Evolutionary conservation across 2,113 vertebrate species (phyloP), one percentile per base, ranked within the genome.

Genomic region (Perca flavescens): DNA sequence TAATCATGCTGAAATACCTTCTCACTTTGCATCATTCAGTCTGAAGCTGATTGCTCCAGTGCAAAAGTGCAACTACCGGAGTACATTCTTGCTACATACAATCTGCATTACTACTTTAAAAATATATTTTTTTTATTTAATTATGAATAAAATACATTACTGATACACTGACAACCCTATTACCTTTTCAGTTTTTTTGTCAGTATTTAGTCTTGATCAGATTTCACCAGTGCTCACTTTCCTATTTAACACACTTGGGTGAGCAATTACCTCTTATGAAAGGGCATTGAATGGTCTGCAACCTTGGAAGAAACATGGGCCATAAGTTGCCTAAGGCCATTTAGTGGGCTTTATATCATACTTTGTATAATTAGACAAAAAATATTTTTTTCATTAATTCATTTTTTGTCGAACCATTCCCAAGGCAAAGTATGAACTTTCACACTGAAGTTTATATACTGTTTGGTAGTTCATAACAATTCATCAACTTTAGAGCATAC

Each of bases 11-110:
- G 31, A 83, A 75, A 80, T 21, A 40, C 9, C 34, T 40, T 71
- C 10, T 82, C 16, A 25, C 60, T 77, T 80, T 84, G 53, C 67
- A 40, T 67, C 66, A 56, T 56, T 73, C 65, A 19, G 66, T 64
- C 34, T 75, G 54, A 60, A 57, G 16, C 22, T 54, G 25, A 75
- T 53, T 62, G 16, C 10, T 49, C 4, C n/a, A 14, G 54, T n/a
- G 53, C 43, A 63, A 54, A 21, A 34, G 46, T 22, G 43, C 2
- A 49, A 31, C 46, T 17, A 28, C n/a, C 43, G 21, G 40, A 50
- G 21, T n/a, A 50, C 3, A 3, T 40, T 25, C 19, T 52, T 47
- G 10, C 17, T 17, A 25, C 34, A 31, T 21, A 43, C 1, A 40
- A 6, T 64, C 34, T 1, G 7, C 16, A 28, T 3, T 15, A 15